phyloP scores from a whole-genome alignment of 1,140 invertebrate genomes.

The Theocolax elegans region DNA sequence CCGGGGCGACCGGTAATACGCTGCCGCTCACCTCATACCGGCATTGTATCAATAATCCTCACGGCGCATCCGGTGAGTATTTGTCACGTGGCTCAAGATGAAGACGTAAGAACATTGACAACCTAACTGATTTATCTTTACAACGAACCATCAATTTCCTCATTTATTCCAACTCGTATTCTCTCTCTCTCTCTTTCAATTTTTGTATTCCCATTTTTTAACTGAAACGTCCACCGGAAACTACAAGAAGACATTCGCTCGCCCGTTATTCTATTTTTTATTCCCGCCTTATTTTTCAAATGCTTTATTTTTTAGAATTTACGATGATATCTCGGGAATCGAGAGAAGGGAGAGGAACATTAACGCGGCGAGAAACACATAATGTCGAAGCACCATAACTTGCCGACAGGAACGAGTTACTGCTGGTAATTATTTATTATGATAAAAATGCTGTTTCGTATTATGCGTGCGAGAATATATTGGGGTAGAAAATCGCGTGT shows the following conservation, averaged over 20 bases:
- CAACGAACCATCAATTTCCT: neutral
- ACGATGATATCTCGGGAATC: conserved; percentile 13
- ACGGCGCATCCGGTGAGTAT: conserved; percentile 59
- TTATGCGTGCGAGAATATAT: too few relatives aligned
- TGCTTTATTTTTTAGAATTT: conserved; percentile 9
- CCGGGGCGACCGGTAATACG: conserved; percentile 51
- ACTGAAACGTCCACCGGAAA: conserved; percentile 25
- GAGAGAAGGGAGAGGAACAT: too few relatives aligned
- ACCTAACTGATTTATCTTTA: conserved; percentile 35
- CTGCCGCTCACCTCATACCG: conserved; percentile 46
- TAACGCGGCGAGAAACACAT: neutral
- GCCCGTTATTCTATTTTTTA: conserved; percentile 1
- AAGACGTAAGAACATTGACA: conserved; percentile 9
- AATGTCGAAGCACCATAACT: conserved; percentile 6
- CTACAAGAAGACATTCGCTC: conserved; percentile 15
- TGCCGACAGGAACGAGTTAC: neutral
- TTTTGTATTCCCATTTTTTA: neutral
- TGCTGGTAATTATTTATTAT: conserved; percentile 10
- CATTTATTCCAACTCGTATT: too few relatives aligned
- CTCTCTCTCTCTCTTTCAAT: conserved; percentile 10
- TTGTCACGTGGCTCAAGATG: conserved; percentile 55
- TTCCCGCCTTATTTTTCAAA: neutral
- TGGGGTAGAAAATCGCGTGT: conserved; percentile 2
- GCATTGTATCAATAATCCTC: conserved; percentile 61
- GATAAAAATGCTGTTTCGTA: neutral